Percentiles rank a stretch among this genome's conserved stretches.
phyloP scores from a whole-genome alignment of 1,140 invertebrate genomes.

The Solenopsis fugax region DNA sequence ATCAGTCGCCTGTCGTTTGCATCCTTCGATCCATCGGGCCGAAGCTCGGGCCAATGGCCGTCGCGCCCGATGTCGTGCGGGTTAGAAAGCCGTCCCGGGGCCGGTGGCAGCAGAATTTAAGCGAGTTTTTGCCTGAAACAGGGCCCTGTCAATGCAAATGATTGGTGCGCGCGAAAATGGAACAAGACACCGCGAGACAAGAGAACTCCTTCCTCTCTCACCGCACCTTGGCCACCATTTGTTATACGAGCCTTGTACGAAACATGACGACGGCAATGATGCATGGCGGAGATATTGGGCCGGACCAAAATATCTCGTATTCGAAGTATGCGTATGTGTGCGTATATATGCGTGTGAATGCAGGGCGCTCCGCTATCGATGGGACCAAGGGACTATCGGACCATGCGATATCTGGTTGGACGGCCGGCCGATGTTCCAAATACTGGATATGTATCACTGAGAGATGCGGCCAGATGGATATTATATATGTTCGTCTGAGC shows the following conservation, averaged over 20 bases:
- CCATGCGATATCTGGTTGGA: conserved; percentile 72
- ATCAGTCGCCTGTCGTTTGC: conserved; percentile 83
- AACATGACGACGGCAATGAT: conserved; percentile 79
- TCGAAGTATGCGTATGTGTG: conserved; percentile 34
- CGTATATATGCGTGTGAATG: background rate
- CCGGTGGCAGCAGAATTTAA: conserved; percentile 80
- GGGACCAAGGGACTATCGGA: conserved; percentile 65
- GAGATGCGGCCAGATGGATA: conserved; percentile 12
- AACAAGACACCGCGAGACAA: conserved; percentile 79
- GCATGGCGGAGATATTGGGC: conserved; percentile 76
- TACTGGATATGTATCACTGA: conserved; percentile 37
- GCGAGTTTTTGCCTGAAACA: conserved; percentile 80
- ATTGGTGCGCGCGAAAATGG: conserved; percentile 83
- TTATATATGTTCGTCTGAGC: conserved; percentile 30
- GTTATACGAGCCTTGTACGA: conserved; percentile 77
- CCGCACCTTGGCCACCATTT: conserved; percentile 77
- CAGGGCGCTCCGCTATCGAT: conserved; percentile 48
- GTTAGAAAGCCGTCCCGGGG: conserved; percentile 67
- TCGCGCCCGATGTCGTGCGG: conserved; percentile 45
- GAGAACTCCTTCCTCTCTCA: conserved; percentile 65
- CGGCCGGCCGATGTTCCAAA: conserved; percentile 45
- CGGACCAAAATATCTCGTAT: conserved; percentile 73
- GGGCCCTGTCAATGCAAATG: conserved; percentile 82
- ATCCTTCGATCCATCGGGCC: conserved; percentile 70
- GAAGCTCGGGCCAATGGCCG: conserved; percentile 48